These are phyloP conservation scores for Tamandua tetradactyla DNA, from an alignment of 2,797 vertebrate species.

Conservation along the genomic window DNA sequence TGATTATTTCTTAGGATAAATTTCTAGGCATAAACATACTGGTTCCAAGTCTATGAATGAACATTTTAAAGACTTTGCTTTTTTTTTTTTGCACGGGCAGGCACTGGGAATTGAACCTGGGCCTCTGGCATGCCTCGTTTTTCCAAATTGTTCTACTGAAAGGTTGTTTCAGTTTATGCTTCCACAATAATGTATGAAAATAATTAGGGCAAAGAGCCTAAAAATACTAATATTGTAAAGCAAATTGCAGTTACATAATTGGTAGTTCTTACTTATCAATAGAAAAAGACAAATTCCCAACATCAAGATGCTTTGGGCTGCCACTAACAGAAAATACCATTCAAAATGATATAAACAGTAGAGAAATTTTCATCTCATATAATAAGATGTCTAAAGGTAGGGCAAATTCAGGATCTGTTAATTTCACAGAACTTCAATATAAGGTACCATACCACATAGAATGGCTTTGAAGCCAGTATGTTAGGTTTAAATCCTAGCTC, in stretches of 20 bases:
- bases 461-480: not conserved
- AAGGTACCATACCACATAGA: not conserved
- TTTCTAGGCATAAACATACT: constrained; percentile 15
- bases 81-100: too few species aligned
- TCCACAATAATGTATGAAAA: not conserved
- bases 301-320: not conserved
- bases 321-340: constrained; percentile 17
- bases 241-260: not conserved
- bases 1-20: constrained; percentile 45
- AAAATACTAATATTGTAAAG: constrained; percentile 35
- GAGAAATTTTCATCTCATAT: not conserved
- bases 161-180: not conserved
- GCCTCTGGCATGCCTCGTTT: not conserved
- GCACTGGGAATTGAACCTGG: too few species aligned
- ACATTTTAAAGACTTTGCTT: not conserved
- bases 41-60: not conserved
- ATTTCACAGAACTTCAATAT: constrained; percentile 29
- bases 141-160: not conserved
- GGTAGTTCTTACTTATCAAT: constrained; percentile 9
- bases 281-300: constrained; percentile 13
- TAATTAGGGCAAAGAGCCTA: not conserved
- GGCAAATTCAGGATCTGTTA: not conserved
- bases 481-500: not conserved
- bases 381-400: constrained; percentile 4
- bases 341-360: constrained; percentile 21